phyloP scores from a whole-genome alignment of 2,797 vertebrate species.

The Coregonus suidteri region DNA sequence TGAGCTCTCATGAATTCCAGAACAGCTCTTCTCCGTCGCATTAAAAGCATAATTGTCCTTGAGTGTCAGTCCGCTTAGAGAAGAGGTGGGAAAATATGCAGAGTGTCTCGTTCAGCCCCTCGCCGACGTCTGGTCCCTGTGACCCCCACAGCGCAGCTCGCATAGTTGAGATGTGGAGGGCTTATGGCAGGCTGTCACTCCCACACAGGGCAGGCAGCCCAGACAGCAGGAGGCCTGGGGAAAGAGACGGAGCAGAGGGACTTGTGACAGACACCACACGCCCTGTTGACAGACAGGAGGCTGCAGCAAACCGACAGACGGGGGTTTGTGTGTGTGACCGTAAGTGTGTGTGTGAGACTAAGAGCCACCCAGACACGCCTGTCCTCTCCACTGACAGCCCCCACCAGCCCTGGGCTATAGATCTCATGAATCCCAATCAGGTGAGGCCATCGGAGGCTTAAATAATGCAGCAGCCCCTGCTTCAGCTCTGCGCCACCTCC shows the following conservation, averaged over 20 bases:
- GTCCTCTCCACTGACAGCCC: slow-evolving; percentile 35
- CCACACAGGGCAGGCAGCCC: slow-evolving; percentile 3
- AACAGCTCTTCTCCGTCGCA: slow-evolving; percentile 1
- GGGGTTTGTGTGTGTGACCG: background rate
- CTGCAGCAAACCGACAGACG: background rate
- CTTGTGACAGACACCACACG: slow-evolving; percentile 32
- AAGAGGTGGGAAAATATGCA: background rate
- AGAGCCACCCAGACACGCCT: slow-evolving; percentile 18
- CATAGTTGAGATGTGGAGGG: slow-evolving; percentile 23
- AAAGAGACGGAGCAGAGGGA: background rate
- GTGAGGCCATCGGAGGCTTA: slow-evolving; percentile 48
- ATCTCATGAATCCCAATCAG: slow-evolving; percentile 62
- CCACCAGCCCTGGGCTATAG: slow-evolving; percentile 32
- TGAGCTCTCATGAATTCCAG: slow-evolving; percentile 9
- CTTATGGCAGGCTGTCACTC: slow-evolving; percentile 20
- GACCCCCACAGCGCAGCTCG: background rate
- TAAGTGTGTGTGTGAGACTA: background rate
- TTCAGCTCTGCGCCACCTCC: slow-evolving; percentile 21
- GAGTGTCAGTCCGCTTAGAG: slow-evolving; percentile 18
- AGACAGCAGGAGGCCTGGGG: slow-evolving; percentile 8
- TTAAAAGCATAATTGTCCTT: slow-evolving; percentile 19
- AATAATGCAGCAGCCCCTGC: slow-evolving; percentile 54
- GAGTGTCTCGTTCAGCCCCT: background rate
- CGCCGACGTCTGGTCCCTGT: background rate
- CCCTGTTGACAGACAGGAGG: slow-evolving; percentile 16